These are phyloP conservation scores for Gila robusta DNA, from an alignment of 2,797 vertebrate genomes.

Conservation along the genomic window DNA sequence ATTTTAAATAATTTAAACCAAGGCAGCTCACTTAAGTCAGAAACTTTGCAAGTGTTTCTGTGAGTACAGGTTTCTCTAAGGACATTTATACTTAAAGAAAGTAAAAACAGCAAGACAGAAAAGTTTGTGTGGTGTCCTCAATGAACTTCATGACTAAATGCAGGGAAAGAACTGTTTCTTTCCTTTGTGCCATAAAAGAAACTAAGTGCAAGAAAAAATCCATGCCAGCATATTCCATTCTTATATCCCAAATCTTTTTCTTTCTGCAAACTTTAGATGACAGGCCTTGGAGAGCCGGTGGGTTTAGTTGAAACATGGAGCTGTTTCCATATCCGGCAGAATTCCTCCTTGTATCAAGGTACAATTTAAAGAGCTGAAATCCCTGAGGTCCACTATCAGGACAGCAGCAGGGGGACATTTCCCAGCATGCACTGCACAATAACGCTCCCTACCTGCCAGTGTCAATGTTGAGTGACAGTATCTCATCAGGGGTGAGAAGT, in stretches of 20 bases:
- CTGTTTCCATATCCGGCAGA: not conserved
- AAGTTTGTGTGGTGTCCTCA: conserved; percentile 20
- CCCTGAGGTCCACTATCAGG: conserved; percentile 10
- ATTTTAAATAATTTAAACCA: not conserved
- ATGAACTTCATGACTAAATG: conserved; percentile 6
- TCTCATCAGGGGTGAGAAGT: conserved; percentile 57
- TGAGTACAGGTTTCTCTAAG: not conserved
- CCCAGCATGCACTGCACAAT: conserved; percentile 25
- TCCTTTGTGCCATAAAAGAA: not conserved
- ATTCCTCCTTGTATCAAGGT: conserved; percentile 1
- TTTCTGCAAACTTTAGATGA: conserved; percentile 16
- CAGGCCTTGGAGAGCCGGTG: not conserved
- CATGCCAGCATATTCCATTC: not conserved
- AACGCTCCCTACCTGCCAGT: conserved; percentile 45
- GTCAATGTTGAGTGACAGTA: conserved; percentile 46
- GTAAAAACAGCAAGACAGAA: not conserved
- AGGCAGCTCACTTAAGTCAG: not conserved
- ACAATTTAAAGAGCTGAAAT: conserved; percentile 6
- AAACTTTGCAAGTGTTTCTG: not conserved
- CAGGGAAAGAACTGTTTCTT: not conserved
- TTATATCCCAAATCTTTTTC: not conserved
- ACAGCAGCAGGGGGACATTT: conserved; percentile 23
- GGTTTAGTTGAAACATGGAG: not conserved
- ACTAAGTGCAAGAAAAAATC: not conserved
- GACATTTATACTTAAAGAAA: not conserved